Conservation (phyloP, 2,888 invertebrate genomes). For the Branchellion lobata region DNA sequence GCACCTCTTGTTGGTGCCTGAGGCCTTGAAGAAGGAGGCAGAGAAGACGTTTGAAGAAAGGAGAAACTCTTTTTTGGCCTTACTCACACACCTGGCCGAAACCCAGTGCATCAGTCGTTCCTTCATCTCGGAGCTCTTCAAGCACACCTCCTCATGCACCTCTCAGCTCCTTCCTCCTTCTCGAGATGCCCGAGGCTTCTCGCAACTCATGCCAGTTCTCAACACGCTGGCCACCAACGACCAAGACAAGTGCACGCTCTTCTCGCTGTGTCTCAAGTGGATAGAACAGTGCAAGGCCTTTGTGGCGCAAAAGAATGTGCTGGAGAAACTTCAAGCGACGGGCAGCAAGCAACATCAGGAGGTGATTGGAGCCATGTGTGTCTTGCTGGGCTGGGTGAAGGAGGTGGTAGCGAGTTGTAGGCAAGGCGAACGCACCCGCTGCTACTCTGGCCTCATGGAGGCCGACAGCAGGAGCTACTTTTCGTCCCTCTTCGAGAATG, state of each 20-base stretch:
- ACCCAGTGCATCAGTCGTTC: not conserved
- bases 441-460: not conserved
- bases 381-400: conserved; percentile 79
- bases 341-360: conserved; percentile 56
- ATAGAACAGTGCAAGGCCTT: conserved; percentile 65
- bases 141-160: not conserved
- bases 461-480: conserved; percentile 50
- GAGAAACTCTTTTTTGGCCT: not conserved
- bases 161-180: not conserved
- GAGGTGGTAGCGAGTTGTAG: conserved; percentile 66
- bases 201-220: not conserved
- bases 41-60: not conserved
- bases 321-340: conserved; percentile 66
- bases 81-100: not conserved
- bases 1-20: not conserved
- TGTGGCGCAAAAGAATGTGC: conserved; percentile 67
- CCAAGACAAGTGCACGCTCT: not conserved
- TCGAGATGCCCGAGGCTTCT: not conserved
- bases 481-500: conserved; percentile 65
- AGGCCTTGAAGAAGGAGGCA: not conserved
- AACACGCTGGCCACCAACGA: not conserved
- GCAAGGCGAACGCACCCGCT: conserved; percentile 52
- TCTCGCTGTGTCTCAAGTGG: conserved; percentile 43
- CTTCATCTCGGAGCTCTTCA: not conserved
- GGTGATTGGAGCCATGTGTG: conserved; percentile 69